These are phyloP conservation scores for Andrena bucephala DNA, from an alignment of 2,888 invertebrate species.

Conservation along the genomic window DNA sequence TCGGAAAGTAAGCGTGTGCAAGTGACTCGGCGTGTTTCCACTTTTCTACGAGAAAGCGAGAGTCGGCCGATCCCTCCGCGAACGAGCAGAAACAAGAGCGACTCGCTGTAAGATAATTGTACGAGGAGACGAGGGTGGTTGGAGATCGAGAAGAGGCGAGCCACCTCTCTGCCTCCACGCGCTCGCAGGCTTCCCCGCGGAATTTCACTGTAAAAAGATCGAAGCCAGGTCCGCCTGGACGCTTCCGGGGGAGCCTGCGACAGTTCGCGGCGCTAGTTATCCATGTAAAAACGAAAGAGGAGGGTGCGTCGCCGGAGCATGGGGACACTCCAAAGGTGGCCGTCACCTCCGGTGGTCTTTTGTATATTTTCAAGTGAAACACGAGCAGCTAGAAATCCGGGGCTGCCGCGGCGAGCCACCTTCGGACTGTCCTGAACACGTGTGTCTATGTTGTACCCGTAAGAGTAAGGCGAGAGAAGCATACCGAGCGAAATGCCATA, in stretches of 20 bases:
- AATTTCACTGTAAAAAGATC: neutral
- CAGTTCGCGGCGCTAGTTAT: slow-evolving; percentile 18
- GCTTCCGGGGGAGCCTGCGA: slow-evolving; percentile 23
- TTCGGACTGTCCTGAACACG: slow-evolving; percentile 35
- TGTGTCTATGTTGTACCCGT: slow-evolving; percentile 36
- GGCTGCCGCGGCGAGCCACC: neutral
- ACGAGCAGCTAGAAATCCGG: slow-evolving; percentile 40
- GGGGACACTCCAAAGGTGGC: slow-evolving; percentile 42
- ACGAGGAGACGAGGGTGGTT: neutral
- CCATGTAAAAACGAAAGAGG: slow-evolving; percentile 15
- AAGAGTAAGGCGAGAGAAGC: slow-evolving; percentile 21
- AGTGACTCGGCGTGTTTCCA: slow-evolving; percentile 42
- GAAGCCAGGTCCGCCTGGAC: neutral
- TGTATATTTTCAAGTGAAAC: slow-evolving; percentile 49
- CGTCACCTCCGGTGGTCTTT: slow-evolving; percentile 21
- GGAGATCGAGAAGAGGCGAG: neutral
- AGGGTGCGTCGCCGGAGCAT: slow-evolving; percentile 19
- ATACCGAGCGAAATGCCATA: slow-evolving; percentile 63
- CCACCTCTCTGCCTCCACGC: neutral
- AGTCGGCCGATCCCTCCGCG: slow-evolving; percentile 8
- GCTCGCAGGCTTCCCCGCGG: slow-evolving; percentile 25
- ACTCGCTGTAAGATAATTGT: slow-evolving; percentile 26
- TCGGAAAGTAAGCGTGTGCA: slow-evolving; percentile 17
- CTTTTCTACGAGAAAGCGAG: slow-evolving; percentile 52
- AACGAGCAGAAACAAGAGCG: slow-evolving; percentile 1